Conservation (phyloP, 2,797 vertebrate species). For the Anniella stebbinsi region DNA sequence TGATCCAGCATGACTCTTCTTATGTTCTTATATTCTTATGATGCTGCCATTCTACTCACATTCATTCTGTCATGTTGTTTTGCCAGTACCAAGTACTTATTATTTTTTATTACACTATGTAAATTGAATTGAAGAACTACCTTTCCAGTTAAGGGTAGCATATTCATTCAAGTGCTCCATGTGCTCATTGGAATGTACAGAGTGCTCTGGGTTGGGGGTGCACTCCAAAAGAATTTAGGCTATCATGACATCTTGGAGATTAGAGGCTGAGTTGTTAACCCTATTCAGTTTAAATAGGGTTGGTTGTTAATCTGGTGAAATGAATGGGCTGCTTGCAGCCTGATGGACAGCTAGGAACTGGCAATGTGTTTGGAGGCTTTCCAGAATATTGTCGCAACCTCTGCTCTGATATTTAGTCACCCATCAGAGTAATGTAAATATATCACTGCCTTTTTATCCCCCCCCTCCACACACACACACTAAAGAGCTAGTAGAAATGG, state of each 20-base stretch:
- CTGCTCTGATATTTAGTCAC: constrained; percentile 13
- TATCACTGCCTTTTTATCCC: constrained; percentile 1
- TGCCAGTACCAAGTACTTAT: not conserved
- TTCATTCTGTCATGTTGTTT: not conserved
- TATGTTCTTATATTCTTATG: too few species aligned
- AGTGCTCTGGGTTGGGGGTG: too few species aligned
- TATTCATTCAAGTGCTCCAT: not conserved
- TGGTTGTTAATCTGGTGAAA: constrained; percentile 13
- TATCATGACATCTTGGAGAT: not conserved
- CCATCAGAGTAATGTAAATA: constrained; percentile 25
- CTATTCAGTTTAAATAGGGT: constrained; percentile 11
- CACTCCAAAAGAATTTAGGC: not conserved
- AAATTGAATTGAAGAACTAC: not conserved
- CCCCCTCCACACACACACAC: not conserved
- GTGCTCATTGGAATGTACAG: not conserved
- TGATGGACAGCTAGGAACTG: not conserved
- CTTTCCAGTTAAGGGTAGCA: not conserved
- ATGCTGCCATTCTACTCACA: not conserved
- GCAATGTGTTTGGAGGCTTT: not conserved
- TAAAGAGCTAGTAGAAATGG: not conserved
- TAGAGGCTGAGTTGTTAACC: constrained; percentile 15
- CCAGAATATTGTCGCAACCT: constrained; percentile 24
- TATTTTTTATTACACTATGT: not conserved
- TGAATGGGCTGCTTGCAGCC: not conserved
- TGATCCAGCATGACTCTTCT: too few species aligned